These are phyloP conservation scores for Vanessa cardui DNA, from an alignment of 2,888 invertebrate genomes.

Conservation along the genomic window DNA sequence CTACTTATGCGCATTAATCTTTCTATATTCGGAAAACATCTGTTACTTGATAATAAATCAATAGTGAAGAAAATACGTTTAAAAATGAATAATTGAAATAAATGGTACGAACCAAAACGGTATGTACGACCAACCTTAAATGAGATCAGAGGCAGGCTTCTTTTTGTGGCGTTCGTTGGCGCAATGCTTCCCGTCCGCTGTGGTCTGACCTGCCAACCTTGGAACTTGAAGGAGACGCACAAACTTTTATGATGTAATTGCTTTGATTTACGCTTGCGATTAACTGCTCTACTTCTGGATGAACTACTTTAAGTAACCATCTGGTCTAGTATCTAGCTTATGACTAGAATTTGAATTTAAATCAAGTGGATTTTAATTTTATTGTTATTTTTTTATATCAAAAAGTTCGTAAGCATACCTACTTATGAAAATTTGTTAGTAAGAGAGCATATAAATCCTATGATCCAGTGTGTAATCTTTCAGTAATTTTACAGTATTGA, in stretches of 20 bases:
- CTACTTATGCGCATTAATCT: background rate
- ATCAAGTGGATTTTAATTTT: no score
- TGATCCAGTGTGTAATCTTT: no score
- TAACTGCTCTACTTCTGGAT: no score
- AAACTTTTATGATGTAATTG: constrained; percentile 14
- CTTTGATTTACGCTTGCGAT: background rate
- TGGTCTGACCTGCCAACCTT: constrained; percentile 54
- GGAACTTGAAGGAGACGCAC: constrained; percentile 35
- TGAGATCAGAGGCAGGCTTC: constrained; percentile 34
- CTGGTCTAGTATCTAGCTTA: no score
- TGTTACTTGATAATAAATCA: constrained; percentile 16
- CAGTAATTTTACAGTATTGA: no score
- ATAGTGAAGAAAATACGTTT: constrained; percentile 9
- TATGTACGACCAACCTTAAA: constrained; percentile 25
- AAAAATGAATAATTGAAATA: constrained; percentile 19
- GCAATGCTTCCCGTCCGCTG: constrained; percentile 39
- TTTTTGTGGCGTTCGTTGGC: constrained; percentile 27
- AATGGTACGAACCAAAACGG: constrained; percentile 26
- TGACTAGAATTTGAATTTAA: no score
- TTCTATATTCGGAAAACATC: constrained; percentile 8
- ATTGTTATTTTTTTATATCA: no score
- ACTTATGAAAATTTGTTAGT: no score
- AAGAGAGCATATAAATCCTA: no score
- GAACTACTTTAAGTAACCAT: no score
- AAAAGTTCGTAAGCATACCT: no score